Percentiles rank a stretch among this genome's conserved stretches.
Evolutionary conservation across 1,140 invertebrate genomes (phyloP).

Genomic region (Cydia strobilella): DNA sequence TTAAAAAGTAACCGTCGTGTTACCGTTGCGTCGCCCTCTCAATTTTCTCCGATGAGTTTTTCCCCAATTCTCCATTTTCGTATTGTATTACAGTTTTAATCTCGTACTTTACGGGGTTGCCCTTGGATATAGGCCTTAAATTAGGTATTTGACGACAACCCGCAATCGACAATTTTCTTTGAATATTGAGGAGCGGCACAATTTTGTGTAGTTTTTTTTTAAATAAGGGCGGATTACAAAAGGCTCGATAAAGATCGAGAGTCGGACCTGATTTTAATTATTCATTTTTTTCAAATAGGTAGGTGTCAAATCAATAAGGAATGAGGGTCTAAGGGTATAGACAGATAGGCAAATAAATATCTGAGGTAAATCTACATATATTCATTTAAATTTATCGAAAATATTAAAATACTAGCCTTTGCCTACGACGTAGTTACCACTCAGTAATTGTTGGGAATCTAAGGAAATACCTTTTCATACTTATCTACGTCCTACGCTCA

Average conservation of each 20-base stretch:
- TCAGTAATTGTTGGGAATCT: too few species aligned
- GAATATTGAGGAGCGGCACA: background rate
- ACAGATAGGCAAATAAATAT: too few species aligned
- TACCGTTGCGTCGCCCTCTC: background rate
- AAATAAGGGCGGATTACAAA: background rate
- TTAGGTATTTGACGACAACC: background rate
- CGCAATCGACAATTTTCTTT: background rate
- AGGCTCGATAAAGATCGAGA: too few species aligned
- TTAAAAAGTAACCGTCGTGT: background rate
- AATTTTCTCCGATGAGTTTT: background rate
- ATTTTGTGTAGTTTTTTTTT: background rate
- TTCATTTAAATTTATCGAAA: too few species aligned
- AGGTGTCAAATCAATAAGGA: too few species aligned
- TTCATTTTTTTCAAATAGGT: too few species aligned
- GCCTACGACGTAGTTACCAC: too few species aligned
- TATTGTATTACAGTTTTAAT: conserved; percentile 31
- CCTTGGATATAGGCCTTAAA: background rate
- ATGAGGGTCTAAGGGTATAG: too few species aligned
- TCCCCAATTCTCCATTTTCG: conserved; percentile 23
- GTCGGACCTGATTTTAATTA: background rate
- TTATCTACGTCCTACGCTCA: too few species aligned
- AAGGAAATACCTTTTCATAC: too few species aligned
- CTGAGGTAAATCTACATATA: too few species aligned
- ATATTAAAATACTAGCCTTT: too few species aligned
- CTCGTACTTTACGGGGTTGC: background rate